Evolutionary conservation across 2,797 vertebrate species (phyloP), one percentile per base, ranked within the genome.

Genomic region (Denticeps clupeoides): DNA sequence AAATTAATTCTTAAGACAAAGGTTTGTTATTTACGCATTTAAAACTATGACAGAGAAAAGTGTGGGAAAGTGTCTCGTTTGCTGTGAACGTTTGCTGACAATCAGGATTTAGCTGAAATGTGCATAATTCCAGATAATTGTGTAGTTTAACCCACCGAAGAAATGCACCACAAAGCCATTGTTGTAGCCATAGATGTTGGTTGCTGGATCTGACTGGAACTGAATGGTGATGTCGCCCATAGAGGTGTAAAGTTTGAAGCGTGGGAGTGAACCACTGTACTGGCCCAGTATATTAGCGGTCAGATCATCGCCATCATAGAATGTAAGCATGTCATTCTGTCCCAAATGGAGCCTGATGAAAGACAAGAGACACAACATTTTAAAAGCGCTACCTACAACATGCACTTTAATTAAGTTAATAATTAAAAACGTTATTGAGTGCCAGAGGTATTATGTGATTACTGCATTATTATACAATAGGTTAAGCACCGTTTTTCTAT

Each of bases 81-180:
- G n/a, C n/a, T n/a, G n/a, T n/a, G n/a, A n/a, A n/a, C n/a, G n/a
- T n/a, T n/a, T n/a, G n/a, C n/a, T n/a, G n/a, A n/a, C n/a, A n/a
- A n/a, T n/a, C n/a, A n/a, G n/a, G n/a, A n/a, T n/a, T n/a, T n/a
- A n/a, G n/a, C n/a, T n/a, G n/a, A n/a, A 24, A 23, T 24, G 24
- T 2, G 24, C 24, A 24, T 4, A 23, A 24, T 5, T 7, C 24
- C 5, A 6, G 7, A 24, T 7, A 24, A 7, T 28, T 28, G 28
- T 11, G 10, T 11, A 27, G 11, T 3, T 28, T 27, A 4, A 49
- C 86, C 78, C 62, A 98, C 94, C 93, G 0, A 91, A 93, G 71
- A 97, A 98, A 68, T 93, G 90, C 52, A 97, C 84, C 64, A 96
- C 84, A 4, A 98, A 98, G 43, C 94, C 94, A 4, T 93, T 89